These are phyloP conservation scores for Mesorhabditis belari DNA, from an alignment of 2,888 invertebrate species.

Conservation along the genomic window DNA sequence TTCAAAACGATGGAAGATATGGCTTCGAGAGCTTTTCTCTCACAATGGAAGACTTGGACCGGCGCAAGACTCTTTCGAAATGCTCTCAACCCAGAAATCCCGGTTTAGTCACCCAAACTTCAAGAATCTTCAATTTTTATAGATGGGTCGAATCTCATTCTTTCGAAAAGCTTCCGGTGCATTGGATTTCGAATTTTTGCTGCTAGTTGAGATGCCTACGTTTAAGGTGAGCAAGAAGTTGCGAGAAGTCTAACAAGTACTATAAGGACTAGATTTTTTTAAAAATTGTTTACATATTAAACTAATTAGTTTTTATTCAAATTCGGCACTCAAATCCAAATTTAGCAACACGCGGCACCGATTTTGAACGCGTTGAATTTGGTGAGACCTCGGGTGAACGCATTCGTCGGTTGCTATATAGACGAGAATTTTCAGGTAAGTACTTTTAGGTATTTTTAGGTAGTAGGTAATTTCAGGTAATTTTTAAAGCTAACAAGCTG, in stretches of 20 bases:
- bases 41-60: background rate
- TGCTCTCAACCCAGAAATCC: background rate
- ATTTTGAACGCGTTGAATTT: background rate
- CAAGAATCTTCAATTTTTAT: background rate
- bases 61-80: background rate
- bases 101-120: background rate
- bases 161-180: background rate
- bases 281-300: too few relatives aligned
- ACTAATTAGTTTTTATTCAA: too few relatives aligned
- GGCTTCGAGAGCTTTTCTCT: background rate
- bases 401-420: background rate
- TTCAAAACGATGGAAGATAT: background rate
- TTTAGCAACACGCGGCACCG: background rate
- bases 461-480: background rate
- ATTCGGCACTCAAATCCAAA: too few relatives aligned
- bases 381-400: background rate
- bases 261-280: background rate
- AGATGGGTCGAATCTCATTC: background rate
- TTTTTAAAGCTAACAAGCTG: too few relatives aligned
- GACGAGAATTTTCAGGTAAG: background rate
- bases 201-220: background rate
- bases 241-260: background rate
- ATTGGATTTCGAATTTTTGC: background rate
- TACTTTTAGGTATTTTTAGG: background rate
- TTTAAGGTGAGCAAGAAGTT: background rate